Percentiles rank a stretch among this genome's conserved stretches.
phyloP scores from a whole-genome alignment of 2,888 invertebrate species.

The Corythucha ciliata region DNA sequence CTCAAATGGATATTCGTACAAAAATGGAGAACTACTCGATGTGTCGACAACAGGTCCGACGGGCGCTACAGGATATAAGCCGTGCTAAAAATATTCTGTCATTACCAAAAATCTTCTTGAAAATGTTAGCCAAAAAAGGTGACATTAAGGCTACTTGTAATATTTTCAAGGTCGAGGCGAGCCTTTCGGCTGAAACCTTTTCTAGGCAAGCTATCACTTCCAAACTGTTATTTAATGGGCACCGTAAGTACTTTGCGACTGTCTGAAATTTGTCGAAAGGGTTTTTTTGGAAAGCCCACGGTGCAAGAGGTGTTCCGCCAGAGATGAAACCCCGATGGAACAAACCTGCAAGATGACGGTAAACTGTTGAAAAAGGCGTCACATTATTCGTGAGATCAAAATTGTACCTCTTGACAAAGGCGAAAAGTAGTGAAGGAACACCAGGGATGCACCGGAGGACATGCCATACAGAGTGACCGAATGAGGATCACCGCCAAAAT shows the following conservation, averaged over 20 bases:
- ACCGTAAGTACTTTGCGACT: constrained; percentile 37
- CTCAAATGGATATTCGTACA: constrained; percentile 21
- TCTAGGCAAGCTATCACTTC: constrained; percentile 38
- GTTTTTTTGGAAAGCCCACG: constrained; percentile 37
- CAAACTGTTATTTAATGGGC: constrained; percentile 34
- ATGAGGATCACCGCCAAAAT: constrained; percentile 21
- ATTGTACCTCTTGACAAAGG: constrained; percentile 21
- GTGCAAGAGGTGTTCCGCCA: constrained; percentile 39
- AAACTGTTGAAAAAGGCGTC: not conserved
- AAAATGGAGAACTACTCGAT: constrained; percentile 15
- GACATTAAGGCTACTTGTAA: constrained; percentile 12
- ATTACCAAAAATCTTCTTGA: not conserved
- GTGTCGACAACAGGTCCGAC: constrained; percentile 21
- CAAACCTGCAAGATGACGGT: constrained; percentile 34
- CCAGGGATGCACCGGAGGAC: constrained; percentile 25
- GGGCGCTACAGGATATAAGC: constrained; percentile 10
- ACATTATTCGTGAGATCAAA: not conserved
- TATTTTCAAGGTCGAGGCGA: constrained; percentile 27
- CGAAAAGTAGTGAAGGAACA: constrained; percentile 24
- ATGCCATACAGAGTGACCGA: constrained; percentile 24
- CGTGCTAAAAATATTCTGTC: no score
- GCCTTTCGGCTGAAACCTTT: constrained; percentile 34
- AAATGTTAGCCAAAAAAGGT: not conserved
- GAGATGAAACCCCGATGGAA: constrained; percentile 39
- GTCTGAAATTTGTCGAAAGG: constrained; percentile 34